Conservation (phyloP, 2,113 vertebrate genomes). For the Istiophorus platypterus region DNA sequence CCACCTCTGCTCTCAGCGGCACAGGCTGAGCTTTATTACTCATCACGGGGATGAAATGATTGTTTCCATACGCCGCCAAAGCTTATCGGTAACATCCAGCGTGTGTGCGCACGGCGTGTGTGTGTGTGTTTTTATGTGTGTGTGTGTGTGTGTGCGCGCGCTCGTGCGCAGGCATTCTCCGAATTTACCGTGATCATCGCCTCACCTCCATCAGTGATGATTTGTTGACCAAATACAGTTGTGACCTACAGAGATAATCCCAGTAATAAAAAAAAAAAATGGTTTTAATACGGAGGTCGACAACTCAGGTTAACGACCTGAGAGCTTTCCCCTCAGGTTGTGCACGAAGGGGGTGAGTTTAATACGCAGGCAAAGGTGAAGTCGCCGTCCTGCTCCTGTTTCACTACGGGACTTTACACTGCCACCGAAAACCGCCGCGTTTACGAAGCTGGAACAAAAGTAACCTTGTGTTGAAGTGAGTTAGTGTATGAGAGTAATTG, state of each 20-base stretch:
- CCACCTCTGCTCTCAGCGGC: neutral
- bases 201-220: slow-evolving; percentile 10
- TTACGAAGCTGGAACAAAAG: too few species aligned
- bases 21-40: neutral
- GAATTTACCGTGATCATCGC: neutral
- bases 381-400: too few species aligned
- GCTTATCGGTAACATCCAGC: neutral
- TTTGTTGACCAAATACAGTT: neutral
- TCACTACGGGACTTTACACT: too few species aligned
- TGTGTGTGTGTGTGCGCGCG: neutral
- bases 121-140: neutral
- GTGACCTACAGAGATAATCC: neutral
- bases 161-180: neutral
- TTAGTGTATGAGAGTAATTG: too few species aligned
- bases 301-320: neutral
- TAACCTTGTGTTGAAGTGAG: too few species aligned
- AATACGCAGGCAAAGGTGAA: too few species aligned
- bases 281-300: neutral
- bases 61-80: neutral
- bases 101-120: neutral
- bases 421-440: too few species aligned
- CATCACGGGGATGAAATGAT: slow-evolving; percentile 15
- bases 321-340: neutral
- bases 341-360: neutral
- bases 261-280: neutral